Evolutionary conservation across 2,797 vertebrate genomes (phyloP), one percentile per base, ranked within the genome.

Genomic region (Cynopterus sphinx): DNA sequence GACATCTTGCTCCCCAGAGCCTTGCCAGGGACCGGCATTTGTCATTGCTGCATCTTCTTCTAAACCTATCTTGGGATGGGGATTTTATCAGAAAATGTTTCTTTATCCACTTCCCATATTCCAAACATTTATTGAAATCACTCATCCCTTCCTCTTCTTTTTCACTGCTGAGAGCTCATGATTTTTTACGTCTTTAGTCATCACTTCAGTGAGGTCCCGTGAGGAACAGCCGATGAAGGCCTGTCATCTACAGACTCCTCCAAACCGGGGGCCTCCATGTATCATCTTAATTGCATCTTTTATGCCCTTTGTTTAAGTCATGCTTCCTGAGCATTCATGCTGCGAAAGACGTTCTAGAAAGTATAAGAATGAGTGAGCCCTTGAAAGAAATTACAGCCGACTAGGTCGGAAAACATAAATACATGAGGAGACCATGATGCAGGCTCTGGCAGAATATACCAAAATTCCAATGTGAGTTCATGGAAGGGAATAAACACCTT

Each of bases 401-500:
- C 59, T 43, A 65, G 55, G 28, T 16, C 39, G 9, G 22, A 41
- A 51, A 93, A 46, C 33, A 31, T 49, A 77, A 91, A 65, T 2
- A 33, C 5, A 65, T 4, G 63, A 36, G 61, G 71, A 43, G 28
- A 53, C 16, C 39, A 65, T 15, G 87, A 68, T 57, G 33, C 8
- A 49, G 26, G 16, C 11, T 65, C 39, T 63, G 11, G 28, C 28
- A 75, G 75, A 84, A 89, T 12, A 59, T 63, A 71, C 31, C 31
- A 87, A 85, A 95, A 67, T 46, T 49, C 24, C 28, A 24, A 24
- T 51, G 6, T 33, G 70, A 36, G 9, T 57, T 87, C 67, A 67
- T 70, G 73, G 71, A 95, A 79, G 15, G 28, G 9, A 94, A 7
- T 70, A 68, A 65, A 68, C 28, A 61, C 17, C 79, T 33, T 94